Conservation (phyloP, 2,888 invertebrate genomes). For the Agrotis exclamationis region DNA sequence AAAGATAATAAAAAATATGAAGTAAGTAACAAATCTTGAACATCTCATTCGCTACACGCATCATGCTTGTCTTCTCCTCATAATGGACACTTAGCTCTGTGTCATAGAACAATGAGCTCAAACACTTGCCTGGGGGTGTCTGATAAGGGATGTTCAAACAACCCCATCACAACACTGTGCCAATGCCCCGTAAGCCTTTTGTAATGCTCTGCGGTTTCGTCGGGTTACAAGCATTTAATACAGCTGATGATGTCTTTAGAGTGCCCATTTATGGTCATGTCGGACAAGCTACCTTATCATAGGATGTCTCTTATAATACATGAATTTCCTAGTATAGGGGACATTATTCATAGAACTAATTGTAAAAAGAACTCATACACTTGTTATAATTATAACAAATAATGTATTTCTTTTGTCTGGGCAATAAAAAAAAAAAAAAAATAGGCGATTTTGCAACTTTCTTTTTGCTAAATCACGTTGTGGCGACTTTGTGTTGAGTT, state of each 20-base stretch:
- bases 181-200: not conserved
- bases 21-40: not conserved
- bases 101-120: slow-evolving; percentile 28
- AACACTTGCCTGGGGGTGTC: slow-evolving; percentile 31
- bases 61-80: not conserved
- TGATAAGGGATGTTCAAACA: slow-evolving; percentile 51
- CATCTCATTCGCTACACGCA: not conserved
- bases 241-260: not conserved
- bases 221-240: not conserved
- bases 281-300: not conserved
- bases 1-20: too few species aligned
- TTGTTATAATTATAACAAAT: too few species aligned
- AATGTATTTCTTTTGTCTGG: too few species aligned
- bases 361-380: too few species aligned
- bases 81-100: slow-evolving; percentile 20
- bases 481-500: not conserved
- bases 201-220: slow-evolving; percentile 10
- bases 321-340: too few species aligned
- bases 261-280: not conserved
- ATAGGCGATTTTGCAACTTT: too few species aligned
- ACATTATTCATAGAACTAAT: too few species aligned
- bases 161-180: slow-evolving; percentile 5
- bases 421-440: too few species aligned
- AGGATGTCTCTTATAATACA: too few species aligned
- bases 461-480: not conserved